phyloP scores from a whole-genome alignment of 2,888 invertebrate genomes.

The Himalopsyche kuldschensis region DNA sequence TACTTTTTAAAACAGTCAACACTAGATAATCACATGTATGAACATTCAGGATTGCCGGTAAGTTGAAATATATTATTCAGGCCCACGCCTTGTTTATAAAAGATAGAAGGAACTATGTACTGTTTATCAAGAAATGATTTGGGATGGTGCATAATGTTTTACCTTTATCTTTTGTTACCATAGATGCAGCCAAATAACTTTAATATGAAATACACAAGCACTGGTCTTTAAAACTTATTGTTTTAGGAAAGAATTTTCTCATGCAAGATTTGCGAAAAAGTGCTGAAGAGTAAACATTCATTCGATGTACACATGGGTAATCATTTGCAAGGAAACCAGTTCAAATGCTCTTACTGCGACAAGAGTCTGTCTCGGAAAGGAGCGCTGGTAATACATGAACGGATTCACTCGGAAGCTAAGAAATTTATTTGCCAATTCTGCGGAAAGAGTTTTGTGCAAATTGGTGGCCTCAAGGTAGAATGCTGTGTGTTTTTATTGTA shows the following conservation, averaged over 20 bases:
- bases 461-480: not conserved
- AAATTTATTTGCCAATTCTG: slow-evolving; percentile 12
- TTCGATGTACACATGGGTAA: not conserved
- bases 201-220: not conserved
- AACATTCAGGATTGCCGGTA: not conserved
- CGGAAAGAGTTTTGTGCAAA: not conserved
- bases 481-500: not conserved
- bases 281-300: not conserved
- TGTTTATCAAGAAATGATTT: too few relatives aligned
- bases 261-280: slow-evolving; percentile 5
- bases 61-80: not conserved
- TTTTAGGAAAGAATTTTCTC: not conserved
- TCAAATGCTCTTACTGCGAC: not conserved
- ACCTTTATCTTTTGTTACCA: too few relatives aligned
- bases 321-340: not conserved
- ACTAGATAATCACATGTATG: not conserved
- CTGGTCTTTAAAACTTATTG: not conserved
- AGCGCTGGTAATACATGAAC: not conserved
- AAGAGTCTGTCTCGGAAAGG: not conserved
- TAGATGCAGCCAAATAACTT: too few relatives aligned
- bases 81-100: not conserved
- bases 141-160: too few relatives aligned
- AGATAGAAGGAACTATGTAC: not conserved
- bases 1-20: not conserved
- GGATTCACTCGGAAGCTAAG: not conserved